Evolutionary conservation across 2,797 vertebrate species (phyloP).

Genomic region (Spizella passerina): DNA sequence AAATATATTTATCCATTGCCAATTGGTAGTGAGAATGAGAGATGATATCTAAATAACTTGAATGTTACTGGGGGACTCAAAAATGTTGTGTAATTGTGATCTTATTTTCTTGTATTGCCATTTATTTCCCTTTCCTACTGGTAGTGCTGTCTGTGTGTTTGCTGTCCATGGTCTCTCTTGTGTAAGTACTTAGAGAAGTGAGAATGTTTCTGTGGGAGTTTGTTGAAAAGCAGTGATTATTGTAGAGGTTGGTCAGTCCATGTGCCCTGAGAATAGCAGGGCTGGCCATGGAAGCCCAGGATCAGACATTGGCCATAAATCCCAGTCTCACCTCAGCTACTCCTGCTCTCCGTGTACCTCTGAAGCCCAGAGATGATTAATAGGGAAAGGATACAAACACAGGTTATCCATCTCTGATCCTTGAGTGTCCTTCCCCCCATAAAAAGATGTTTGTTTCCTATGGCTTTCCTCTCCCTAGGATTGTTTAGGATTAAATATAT

Average conservation of each 20-base stretch:
- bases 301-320: background rate
- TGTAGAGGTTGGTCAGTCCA: background rate
- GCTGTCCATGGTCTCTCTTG: background rate
- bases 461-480: background rate
- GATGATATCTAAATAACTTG: background rate
- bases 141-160: background rate
- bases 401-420: background rate
- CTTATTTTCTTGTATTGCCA: background rate
- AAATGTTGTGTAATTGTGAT: background rate
- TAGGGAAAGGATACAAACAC: background rate
- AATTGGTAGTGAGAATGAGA: background rate
- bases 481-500: background rate
- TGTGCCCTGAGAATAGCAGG: background rate
- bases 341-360: fast-evolving
- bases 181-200: background rate
- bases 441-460: background rate
- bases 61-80: background rate
- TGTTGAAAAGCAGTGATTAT: background rate
- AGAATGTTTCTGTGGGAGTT: background rate
- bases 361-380: background rate
- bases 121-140: background rate
- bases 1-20: background rate
- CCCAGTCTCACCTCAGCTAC: fast-evolving
- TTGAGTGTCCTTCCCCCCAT: background rate
- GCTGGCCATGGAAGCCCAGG: background rate